A percentile compares a stretch with the other conserved stretches of the same genome.
Evolutionary conservation across 2,113 vertebrate species (phyloP).

Genomic region (Zingel zingel): DNA sequence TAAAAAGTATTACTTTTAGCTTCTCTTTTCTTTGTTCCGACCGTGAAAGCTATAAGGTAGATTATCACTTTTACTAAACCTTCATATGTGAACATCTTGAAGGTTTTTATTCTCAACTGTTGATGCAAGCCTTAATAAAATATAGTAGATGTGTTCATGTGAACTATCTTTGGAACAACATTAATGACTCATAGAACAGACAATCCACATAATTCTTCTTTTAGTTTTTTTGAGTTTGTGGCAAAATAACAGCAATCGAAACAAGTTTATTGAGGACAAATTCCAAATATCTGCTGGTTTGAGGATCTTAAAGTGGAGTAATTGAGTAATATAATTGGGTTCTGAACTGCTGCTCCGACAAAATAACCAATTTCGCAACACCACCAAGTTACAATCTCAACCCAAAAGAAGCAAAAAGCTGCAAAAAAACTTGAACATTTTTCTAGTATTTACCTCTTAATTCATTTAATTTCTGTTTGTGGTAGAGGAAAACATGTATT

Average conservation of each 20-base stretch:
- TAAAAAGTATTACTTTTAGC: conserved; percentile 10
- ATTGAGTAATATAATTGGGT: no score
- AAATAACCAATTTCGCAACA: neutral
- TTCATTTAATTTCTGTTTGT: neutral
- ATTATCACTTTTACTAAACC: neutral
- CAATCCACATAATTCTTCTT: neutral
- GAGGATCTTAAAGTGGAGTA: neutral
- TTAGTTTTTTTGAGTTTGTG: neutral
- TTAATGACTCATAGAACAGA: neutral
- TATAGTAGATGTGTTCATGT: neutral
- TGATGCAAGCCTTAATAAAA: neutral
- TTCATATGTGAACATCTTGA: neutral
- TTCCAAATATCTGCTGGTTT: neutral
- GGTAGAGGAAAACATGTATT: neutral
- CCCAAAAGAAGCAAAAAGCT: neutral
- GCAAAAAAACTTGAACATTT: neutral
- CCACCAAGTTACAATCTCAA: neutral
- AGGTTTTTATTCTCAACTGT: neutral
- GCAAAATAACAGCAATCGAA: neutral
- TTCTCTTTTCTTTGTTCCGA: neutral
- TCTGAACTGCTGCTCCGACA: neutral
- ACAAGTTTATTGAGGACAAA: neutral
- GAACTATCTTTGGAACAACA: neutral
- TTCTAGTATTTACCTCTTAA: neutral
- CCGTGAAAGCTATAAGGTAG: neutral